phyloP scores from a whole-genome alignment of 64 coral and sea anemone species.

The Pocillopora verrucosa region DNA sequence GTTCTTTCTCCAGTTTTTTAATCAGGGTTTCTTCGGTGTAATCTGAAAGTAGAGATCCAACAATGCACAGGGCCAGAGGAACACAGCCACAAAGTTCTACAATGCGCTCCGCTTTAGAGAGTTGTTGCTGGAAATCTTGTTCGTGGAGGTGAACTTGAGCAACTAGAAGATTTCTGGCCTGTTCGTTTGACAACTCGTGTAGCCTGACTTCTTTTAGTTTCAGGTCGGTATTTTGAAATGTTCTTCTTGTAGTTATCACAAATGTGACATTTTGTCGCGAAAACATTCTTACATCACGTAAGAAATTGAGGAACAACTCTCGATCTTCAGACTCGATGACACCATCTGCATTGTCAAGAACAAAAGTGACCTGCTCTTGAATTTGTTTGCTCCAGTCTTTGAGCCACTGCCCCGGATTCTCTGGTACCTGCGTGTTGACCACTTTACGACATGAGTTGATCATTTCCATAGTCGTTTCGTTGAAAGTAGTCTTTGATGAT shows the following conservation, averaged over 20 bases:
- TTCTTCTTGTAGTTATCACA: slow-evolving; percentile 1
- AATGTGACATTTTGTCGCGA: slow-evolving; percentile 27
- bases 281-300: slow-evolving; percentile 3
- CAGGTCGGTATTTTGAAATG: neutral
- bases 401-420: slow-evolving; percentile 29
- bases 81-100: slow-evolving; percentile 46
- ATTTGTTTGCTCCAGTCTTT: slow-evolving; percentile 49
- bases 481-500: neutral
- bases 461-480: slow-evolving; percentile 34
- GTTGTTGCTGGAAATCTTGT: too few relatives aligned
- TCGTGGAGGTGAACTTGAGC: neutral
- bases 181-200: neutral
- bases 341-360: slow-evolving; percentile 50
- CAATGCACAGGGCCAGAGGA: slow-evolving; percentile 37
- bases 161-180: neutral
- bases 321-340: neutral
- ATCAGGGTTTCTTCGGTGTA: slow-evolving; percentile 23
- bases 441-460: neutral
- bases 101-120: neutral
- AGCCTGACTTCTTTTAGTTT: neutral
- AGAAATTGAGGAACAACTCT: neutral
- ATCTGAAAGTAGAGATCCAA: slow-evolving; percentile 44
- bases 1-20: neutral
- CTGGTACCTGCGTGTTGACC: neutral
- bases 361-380: slow-evolving; percentile 1